Evolutionary conservation across 2,888 invertebrate species (phyloP).

Genomic region (Tolmerus cingulatus): DNA sequence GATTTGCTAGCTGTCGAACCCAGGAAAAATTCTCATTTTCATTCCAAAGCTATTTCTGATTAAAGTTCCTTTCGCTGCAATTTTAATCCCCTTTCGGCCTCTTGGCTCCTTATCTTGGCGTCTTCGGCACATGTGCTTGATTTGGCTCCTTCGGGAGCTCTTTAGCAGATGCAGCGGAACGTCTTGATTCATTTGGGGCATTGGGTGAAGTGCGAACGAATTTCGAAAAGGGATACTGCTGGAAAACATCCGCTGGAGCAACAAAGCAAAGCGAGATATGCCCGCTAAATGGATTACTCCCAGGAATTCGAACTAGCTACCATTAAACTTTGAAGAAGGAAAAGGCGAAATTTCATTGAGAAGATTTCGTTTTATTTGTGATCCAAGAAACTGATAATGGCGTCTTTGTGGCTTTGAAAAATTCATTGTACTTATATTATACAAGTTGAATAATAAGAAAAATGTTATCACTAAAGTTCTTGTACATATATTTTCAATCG

Average conservation of each 20-base stretch:
- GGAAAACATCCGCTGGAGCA: not conserved
- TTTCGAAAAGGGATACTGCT: not conserved
- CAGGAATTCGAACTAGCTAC: not conserved
- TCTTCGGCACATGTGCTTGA: not conserved
- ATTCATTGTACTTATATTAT: not conserved
- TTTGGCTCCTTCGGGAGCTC: not conserved
- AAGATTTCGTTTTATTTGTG: not conserved
- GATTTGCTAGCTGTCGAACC: not conserved
- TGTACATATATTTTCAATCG: too few species aligned
- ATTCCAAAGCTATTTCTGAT: slow-evolving; percentile 9
- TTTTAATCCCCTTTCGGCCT: slow-evolving; percentile 11
- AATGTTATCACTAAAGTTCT: not conserved
- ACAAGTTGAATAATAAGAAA: not conserved
- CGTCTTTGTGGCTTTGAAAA: not conserved
- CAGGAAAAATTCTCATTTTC: not conserved
- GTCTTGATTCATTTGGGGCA: slow-evolving; percentile 14
- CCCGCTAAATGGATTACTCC: not conserved
- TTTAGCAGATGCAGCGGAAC: not conserved
- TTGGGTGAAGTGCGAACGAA: not conserved
- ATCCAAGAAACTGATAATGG: not conserved
- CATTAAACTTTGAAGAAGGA: not conserved
- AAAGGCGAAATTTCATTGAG: not conserved
- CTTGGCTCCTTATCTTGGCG: not conserved
- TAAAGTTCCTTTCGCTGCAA: slow-evolving; percentile 23
- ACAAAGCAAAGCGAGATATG: not conserved